Evolutionary conservation across 2,113 vertebrate species (phyloP), one percentile per base, ranked within the genome.

Genomic region (Pongo pygmaeus): DNA sequence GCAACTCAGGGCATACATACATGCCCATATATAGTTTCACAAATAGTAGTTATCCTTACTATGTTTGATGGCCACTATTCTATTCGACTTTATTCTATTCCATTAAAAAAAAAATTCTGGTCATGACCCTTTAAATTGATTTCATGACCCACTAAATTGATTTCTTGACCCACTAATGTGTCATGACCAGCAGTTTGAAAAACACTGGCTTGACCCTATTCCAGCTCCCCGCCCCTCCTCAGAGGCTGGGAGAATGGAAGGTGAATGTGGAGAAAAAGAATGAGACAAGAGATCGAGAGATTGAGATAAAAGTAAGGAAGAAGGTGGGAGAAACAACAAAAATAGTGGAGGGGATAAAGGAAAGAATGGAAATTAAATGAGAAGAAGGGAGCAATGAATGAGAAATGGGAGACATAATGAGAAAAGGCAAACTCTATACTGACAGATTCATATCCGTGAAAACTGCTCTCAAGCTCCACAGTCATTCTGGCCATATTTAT

Each of bases 91-190:
- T 85, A 91, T 89, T 97, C 93, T 93, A 92, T 75, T 88, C 59
- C 88, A 85, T 93, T 97, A 50, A 97, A 95, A 97, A 97, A 81
- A 95, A 97, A 93, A 95, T 85, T 96, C 91, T 97, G 88, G 97
- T 50, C 91, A 43, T 96, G 97, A 98, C 96, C 97, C 96, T 97
- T 97, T 96, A 98, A 97, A 98, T 98, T 98, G 97, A 97, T 98
- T 97, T 95, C 0, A 13, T 97, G 97, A 98, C 98, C 98, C 84
- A 57, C 72, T 96, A 98, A 98, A 98, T 98, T 98, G 97, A 98
- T 98, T 98, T 97, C 89, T 40, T 22, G 59, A 98, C 95, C 94
- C 89, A 74, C 85, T 97, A 97, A 98, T 98, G 97, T 96, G 97
- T 96, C 97, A 96, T 61, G 95, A 96, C 95, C 35, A 0, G 78